Conservation (phyloP, 2,888 invertebrate genomes). For the Bellardia bayeri region DNA sequence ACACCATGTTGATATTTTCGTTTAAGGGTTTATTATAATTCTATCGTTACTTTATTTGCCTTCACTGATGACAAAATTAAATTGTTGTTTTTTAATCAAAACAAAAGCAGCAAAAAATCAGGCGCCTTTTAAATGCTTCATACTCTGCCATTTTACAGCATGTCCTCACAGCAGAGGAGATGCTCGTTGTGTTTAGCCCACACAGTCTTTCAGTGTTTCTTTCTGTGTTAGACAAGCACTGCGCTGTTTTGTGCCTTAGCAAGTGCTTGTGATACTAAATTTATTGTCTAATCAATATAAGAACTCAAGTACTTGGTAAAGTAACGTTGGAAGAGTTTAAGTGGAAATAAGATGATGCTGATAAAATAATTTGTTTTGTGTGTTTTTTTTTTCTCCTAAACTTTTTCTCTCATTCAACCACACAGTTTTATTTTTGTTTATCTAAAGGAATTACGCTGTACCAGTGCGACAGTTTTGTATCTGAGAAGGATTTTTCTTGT, state of each 20-base stretch:
- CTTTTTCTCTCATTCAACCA: slow-evolving; percentile 18
- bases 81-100: slow-evolving; percentile 59
- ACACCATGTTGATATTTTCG: slow-evolving; percentile 35
- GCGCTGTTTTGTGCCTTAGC: not conserved
- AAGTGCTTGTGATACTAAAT: slow-evolving; percentile 32
- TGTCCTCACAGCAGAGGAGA: not conserved
- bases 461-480: slow-evolving; percentile 8
- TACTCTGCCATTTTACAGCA: not conserved
- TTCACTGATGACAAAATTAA: slow-evolving; percentile 54
- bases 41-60: slow-evolving; percentile 11
- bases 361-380: slow-evolving; percentile 55
- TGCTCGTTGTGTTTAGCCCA: not conserved
- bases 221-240: not conserved
- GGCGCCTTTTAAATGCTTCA: slow-evolving; percentile 25
- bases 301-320: slow-evolving; percentile 48
- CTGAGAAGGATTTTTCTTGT: slow-evolving; percentile 50
- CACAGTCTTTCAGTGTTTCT: not conserved
- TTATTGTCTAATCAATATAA: slow-evolving; percentile 67
- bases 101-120: slow-evolving; percentile 18
- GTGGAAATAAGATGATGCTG: slow-evolving; percentile 60
- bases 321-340: slow-evolving; percentile 61
- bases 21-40: slow-evolving; percentile 32
- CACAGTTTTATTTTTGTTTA: slow-evolving; percentile 43
- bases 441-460: slow-evolving; percentile 54
- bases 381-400: not conserved